phyloP scores from a whole-genome alignment of 2,888 invertebrate species.

The Hemithea aestivaria region DNA sequence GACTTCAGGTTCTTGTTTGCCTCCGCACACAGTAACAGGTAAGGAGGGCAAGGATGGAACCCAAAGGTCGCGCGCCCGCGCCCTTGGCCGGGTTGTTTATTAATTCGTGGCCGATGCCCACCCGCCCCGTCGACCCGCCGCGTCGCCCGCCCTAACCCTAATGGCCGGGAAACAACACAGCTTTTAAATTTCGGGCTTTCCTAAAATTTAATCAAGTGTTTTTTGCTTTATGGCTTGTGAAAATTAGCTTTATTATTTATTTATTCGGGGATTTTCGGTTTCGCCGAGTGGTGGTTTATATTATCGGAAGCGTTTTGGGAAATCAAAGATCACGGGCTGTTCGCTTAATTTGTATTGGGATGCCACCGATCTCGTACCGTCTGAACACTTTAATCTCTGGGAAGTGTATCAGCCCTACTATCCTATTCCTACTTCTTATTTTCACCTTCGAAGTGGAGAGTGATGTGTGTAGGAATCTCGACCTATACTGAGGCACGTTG shows the following conservation, averaged over 20 bases:
- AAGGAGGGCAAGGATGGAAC: slow-evolving; percentile 52
- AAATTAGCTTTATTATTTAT: slow-evolving; percentile 49
- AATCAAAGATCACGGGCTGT: slow-evolving; percentile 46
- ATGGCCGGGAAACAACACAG: slow-evolving; percentile 67
- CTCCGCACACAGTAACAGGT: slow-evolving; percentile 27
- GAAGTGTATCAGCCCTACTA: slow-evolving; percentile 71
- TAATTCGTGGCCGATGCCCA: slow-evolving; percentile 66
- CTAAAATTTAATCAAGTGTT: slow-evolving; percentile 62
- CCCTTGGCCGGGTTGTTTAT: slow-evolving; percentile 74
- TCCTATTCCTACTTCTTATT: slow-evolving; percentile 75
- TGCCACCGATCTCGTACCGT: slow-evolving; percentile 45
- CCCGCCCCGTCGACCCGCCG: slow-evolving; percentile 43
- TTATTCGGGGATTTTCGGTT: slow-evolving; percentile 25
- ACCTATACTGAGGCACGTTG: slow-evolving; percentile 36
- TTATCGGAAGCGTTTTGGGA: slow-evolving; percentile 27
- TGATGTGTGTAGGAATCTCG: slow-evolving; percentile 34
- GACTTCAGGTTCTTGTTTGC: not conserved
- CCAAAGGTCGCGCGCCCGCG: slow-evolving; percentile 57
- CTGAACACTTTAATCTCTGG: slow-evolving; percentile 72
- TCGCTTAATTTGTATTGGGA: slow-evolving; percentile 61
- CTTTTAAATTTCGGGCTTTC: slow-evolving; percentile 63
- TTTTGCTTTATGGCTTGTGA: slow-evolving; percentile 51
- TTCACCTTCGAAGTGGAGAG: slow-evolving; percentile 62
- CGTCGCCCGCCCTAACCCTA: slow-evolving; percentile 58
- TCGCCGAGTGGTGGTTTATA: slow-evolving; percentile 18